Percentiles rank a stretch among this genome's conserved stretches.
phyloP scores from a whole-genome alignment of 2,888 invertebrate genomes.

The Empis stercorea region DNA sequence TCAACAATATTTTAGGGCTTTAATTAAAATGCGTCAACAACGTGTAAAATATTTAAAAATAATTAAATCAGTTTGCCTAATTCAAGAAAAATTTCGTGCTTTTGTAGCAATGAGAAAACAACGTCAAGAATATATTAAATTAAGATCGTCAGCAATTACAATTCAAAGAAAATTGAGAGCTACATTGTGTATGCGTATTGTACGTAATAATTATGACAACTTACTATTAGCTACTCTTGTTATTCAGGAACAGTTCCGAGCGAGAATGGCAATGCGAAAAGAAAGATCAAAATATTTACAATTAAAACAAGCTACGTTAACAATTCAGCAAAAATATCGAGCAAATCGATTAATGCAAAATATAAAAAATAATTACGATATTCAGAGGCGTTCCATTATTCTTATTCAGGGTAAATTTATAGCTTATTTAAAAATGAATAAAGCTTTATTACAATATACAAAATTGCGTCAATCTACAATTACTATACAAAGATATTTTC shows the following conservation, averaged over 20 bases:
- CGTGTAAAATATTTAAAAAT: conserved; percentile 15
- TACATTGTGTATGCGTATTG: conserved; percentile 5
- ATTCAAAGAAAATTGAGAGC: conserved; percentile 33
- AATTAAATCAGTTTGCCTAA: conserved; percentile 2
- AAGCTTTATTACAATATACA: conserved; percentile 15
- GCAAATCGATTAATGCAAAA: conserved; percentile 19
- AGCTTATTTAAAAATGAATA: conserved; percentile 17
- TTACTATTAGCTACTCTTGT: conserved; percentile 6
- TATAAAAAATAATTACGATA: conserved; percentile 17
- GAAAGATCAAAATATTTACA: conserved; percentile 17
- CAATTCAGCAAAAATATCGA: conserved; percentile 36
- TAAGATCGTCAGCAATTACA: conserved; percentile 14
- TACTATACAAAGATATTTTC: conserved; percentile 25
- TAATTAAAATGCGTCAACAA: conserved; percentile 15
- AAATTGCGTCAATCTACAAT: conserved; percentile 20
- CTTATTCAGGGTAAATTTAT: conserved; percentile 27
- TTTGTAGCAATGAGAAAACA: neutral
- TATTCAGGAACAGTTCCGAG: conserved; percentile 21
- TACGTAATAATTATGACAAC: conserved; percentile 15
- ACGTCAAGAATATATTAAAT: neutral
- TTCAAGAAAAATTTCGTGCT: conserved; percentile 3
- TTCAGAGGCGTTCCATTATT: conserved; percentile 13
- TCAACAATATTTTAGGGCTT: conserved; percentile 32
- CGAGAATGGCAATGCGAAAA: conserved; percentile 16
- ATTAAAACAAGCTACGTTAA: conserved; percentile 16